Base-by-base conservation (phyloP, 2,888 invertebrate species). In the Sinopyrophorus schimmeli region DNA sequence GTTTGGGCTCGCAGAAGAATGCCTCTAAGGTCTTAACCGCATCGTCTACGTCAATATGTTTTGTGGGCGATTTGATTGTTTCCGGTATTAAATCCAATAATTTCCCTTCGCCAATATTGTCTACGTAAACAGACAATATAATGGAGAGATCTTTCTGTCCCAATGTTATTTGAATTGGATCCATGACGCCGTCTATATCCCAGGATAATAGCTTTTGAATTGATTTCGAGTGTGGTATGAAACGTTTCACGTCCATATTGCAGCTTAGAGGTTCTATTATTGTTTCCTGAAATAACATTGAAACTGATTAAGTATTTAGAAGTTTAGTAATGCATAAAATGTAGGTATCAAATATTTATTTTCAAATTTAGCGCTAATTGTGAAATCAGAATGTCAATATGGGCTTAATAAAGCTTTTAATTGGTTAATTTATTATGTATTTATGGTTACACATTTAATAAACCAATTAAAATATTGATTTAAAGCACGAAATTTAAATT, bases 141-240 rank as follows among this genome's bases (percentile, higher is more conserved):
- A 86, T 84, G 6, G 85, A 82, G 5, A 89, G 71, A 69, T 91
- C 90, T 65, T 82, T 80, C 71, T 88, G 88, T 0, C 88, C 87
- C 7, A 90, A 69, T 62, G 87, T 86, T 2, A 89, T 72, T 53
- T 80, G 70, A 1, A 89, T 77, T 1, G 76, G 74, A 57, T 89
- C 87, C 59, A 87, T 74, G 0, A 80, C 76, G 5, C 86, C 82
- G 58, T 82, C 81, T 0, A 88, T 78, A 46, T 87, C 84, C 64
- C 73, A 74, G 0, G 65, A 61, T 41, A 62, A 55, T 14, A 47
- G 47, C 31, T 61, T 59, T 56, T 66, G 67, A 40, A 67, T 59
- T 61, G 75, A 54, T 62, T 74, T 73, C 38, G 71, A 58, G 67
- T 76, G 31, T 61, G 80, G 77, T 4, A 82, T 76, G 47, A 77